A percentile compares a stretch with the other conserved stretches of the same genome.
Conservation (phyloP, 2,113 vertebrate genomes). For the Chaetops frenatus region DNA sequence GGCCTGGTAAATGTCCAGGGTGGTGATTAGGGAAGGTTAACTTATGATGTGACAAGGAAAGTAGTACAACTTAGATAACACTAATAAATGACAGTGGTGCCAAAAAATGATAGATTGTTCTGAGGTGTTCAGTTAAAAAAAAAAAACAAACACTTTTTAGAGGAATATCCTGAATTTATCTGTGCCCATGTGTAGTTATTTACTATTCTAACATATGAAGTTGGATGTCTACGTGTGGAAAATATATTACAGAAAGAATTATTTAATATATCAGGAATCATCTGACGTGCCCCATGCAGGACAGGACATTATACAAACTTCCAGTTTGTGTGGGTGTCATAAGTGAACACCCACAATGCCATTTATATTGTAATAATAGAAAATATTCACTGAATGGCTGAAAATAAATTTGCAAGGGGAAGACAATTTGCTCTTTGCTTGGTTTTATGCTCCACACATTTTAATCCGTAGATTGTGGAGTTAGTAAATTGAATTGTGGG, state of each 20-base stretch:
- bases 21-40: conserved; percentile 60
- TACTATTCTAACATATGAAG: neutral
- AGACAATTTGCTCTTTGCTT: neutral
- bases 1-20: conserved; percentile 54
- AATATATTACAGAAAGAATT: neutral
- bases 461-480: neutral
- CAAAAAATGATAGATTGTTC: neutral
- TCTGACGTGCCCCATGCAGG: neutral
- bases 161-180: neutral
- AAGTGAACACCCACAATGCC: neutral
- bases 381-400: neutral
- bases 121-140: neutral
- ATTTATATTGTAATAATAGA: neutral
- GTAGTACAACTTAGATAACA: conserved; percentile 55
- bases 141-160: neutral
- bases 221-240: neutral
- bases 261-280: neutral
- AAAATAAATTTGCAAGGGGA: neutral
- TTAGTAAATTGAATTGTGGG: neutral
- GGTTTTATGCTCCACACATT: neutral
- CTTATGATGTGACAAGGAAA: conserved; percentile 54
- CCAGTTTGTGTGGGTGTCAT: neutral
- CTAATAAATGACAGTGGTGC: conserved; percentile 29
- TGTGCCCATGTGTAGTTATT: neutral
- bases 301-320: neutral